Percentiles rank a stretch among this genome's conserved stretches.
phyloP scores from a whole-genome alignment of 1,140 invertebrate genomes.

The Diabrotica virgifera region DNA sequence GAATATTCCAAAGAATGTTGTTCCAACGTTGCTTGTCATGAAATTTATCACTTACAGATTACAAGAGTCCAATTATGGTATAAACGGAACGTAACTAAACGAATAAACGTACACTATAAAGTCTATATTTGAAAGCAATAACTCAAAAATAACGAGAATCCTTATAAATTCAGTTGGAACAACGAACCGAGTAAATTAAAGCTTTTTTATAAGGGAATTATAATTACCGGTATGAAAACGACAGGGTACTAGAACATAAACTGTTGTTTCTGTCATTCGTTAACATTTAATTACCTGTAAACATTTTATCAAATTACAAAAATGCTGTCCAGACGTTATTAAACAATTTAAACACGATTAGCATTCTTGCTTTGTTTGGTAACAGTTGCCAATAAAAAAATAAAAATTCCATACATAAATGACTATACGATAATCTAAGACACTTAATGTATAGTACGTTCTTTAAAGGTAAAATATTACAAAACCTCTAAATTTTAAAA shows the following conservation, averaged over 20 bases:
- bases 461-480: too few species aligned
- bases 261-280: background rate
- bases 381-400: too few species aligned
- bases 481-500: too few species aligned
- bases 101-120: background rate
- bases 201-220: background rate
- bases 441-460: too few species aligned
- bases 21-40: background rate
- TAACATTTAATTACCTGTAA: too few species aligned
- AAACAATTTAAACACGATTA: too few species aligned
- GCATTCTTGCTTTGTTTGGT: too few species aligned
- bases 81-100: background rate
- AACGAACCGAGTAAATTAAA: background rate
- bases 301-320: too few species aligned
- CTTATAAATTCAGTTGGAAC: background rate
- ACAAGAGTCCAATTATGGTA: background rate
- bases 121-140: background rate
- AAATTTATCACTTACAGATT: background rate
- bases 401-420: too few species aligned
- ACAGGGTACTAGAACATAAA: background rate
- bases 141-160: conserved; percentile 2
- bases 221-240: background rate
- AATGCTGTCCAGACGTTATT: too few species aligned
- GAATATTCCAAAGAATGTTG: background rate
- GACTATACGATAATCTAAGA: too few species aligned